Percentiles rank a stretch among this genome's conserved stretches.
These are phyloP conservation scores for Tonatia bakeri DNA, from an alignment of 2,113 vertebrate species.

Conservation along the genomic window DNA sequence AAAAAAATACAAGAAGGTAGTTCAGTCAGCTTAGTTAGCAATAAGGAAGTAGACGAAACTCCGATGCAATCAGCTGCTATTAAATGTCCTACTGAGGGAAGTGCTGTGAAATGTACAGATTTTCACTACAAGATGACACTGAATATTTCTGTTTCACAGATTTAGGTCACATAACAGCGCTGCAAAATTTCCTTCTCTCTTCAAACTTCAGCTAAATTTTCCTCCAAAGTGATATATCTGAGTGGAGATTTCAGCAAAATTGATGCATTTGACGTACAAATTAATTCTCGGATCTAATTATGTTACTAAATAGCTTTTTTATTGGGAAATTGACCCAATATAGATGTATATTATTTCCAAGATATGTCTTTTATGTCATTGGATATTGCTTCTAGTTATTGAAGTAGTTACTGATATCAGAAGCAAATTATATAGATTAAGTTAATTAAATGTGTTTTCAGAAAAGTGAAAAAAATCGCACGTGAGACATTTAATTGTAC, in stretches of 20 bases:
- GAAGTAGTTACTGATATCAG: neutral
- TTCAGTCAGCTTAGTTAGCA: neutral
- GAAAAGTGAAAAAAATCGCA: neutral
- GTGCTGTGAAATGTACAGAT: slow-evolving; percentile 17
- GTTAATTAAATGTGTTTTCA: neutral
- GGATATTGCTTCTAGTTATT: neutral
- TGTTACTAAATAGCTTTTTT: neutral
- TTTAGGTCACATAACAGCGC: neutral
- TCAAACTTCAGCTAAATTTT: slow-evolving; percentile 22
- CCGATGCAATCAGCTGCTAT: neutral
- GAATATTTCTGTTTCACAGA: neutral
- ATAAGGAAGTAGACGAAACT: neutral
- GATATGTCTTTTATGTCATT: neutral
- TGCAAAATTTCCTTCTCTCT: neutral
- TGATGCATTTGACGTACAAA: slow-evolving; percentile 21
- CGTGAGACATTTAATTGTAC: neutral
- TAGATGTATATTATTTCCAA: neutral
- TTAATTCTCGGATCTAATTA: neutral
- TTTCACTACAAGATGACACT: neutral
- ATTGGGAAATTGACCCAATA: neutral
- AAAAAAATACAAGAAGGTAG: neutral
- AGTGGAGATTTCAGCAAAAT: slow-evolving; percentile 22
- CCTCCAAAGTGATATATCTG: neutral
- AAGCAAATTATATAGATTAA: neutral
- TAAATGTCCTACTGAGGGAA: neutral